Evolutionary conservation across 2,797 vertebrate genomes (phyloP), one percentile per base, ranked within the genome.

Genomic region (Coranthus polyacanthus): DNA sequence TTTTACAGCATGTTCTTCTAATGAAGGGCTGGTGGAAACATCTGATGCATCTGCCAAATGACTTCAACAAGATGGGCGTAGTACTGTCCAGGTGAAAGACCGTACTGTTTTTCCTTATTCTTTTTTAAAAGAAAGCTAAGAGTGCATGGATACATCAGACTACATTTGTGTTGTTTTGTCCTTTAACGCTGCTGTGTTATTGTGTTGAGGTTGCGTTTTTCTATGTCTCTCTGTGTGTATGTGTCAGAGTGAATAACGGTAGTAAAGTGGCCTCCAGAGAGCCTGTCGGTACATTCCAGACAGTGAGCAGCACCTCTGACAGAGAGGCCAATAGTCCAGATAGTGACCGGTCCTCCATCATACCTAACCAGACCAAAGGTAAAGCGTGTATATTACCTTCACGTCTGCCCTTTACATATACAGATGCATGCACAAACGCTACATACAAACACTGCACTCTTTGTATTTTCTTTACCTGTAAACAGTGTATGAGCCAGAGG

Each of bases 71-170:
- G 75, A 94, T 92, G 89, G 85, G 84, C 59, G 83, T 85, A 56
- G 83, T 88, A 77, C 76, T 79, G 79, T 88, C 87, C 78, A 90
- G 91, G 91, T 92, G 80, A 75, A 78, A 69, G 3, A 11, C n/a
- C 29, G 5, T 39, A 13, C 37, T 47, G 2, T 17, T 57, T 53
- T 2, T 49, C 22, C 34, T 18, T 47, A 16, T 18, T 34, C 20
- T 15, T 26, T 53, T 37, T 1, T 22, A 17, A 52, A 32, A 41
- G 21, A 52, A 32, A 41, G 21, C 9, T 21, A 47, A 24, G 6
- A 21, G 9, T 17, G 16, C 17, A 46, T 11, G 32, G 13, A 3
- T 18, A 37, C 41, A 12, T 36, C 1, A 7, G 18, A 12, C 13
- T 42, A 20, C 3, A 16, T 22, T 42, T 10, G 4, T 29, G 10